A percentile compares a stretch with the other conserved stretches of the same genome.
These are phyloP conservation scores for Oreohelix idahoensis DNA, from an alignment of 1,140 invertebrate species.

Conservation along the genomic window DNA sequence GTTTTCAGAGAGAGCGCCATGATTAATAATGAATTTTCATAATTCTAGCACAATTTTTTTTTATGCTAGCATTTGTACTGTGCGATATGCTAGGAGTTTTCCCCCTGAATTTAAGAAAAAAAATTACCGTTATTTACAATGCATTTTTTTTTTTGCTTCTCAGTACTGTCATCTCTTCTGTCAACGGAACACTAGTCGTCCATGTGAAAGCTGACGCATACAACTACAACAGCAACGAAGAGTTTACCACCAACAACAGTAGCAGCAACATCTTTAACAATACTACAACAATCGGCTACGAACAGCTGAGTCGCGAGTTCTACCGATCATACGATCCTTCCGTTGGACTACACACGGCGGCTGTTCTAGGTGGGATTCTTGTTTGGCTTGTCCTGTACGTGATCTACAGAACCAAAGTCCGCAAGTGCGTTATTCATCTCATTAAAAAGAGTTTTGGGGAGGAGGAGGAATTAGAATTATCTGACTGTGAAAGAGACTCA, in stretches of 20 bases:
- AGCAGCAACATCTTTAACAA: constrained; percentile 17
- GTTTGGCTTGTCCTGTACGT: constrained; percentile 57
- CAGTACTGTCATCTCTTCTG: background rate
- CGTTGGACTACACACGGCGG: constrained; percentile 58
- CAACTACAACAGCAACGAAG: background rate
- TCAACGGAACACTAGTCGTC: background rate
- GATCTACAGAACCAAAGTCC: constrained; percentile 56
- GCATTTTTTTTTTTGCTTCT: background rate
- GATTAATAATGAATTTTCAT: background rate
- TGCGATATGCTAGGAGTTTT: no score
- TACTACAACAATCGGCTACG: constrained; percentile 13
- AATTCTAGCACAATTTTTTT: background rate
- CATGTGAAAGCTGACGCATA: background rate
- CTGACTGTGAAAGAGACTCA: constrained; percentile 13
- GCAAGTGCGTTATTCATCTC: constrained; percentile 45
- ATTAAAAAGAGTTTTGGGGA: constrained; percentile 1
- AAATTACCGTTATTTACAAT: background rate
- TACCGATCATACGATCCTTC: constrained; percentile 59
- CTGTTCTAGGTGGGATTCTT: constrained; percentile 58
- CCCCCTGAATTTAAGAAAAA: background rate
- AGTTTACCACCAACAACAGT: background rate
- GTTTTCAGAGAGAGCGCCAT: no score
- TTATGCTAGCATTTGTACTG: background rate
- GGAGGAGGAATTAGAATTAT: background rate
- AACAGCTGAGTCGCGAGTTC: constrained; percentile 42